Conservation (phyloP, 2,888 invertebrate genomes). For the Macrophya annulata region DNA sequence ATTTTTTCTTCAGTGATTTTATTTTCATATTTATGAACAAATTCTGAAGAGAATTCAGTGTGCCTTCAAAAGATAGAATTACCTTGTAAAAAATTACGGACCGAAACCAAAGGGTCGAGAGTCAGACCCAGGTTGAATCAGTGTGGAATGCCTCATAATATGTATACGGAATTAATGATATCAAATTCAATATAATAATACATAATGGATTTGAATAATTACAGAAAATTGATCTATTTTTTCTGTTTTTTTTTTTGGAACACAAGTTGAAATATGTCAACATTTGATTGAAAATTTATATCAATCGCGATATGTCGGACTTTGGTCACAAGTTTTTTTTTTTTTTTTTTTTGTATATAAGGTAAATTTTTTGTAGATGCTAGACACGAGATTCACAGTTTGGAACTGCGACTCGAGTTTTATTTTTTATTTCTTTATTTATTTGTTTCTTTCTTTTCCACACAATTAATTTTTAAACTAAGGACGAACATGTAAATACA, state of each 20-base stretch:
- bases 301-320: conserved; percentile 52
- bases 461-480: neutral
- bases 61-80: no score
- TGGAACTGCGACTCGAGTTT: conserved; percentile 32
- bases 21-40: no score
- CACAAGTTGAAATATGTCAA: conserved; percentile 50
- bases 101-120: no score
- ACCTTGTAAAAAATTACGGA: no score
- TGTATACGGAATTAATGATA: conserved; percentile 43
- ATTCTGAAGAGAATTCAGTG: no score
- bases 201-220: conserved; percentile 18
- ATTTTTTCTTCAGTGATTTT: no score
- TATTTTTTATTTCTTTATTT: neutral
- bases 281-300: conserved; percentile 29
- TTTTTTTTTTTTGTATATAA: conserved; percentile 31
- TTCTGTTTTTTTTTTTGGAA: conserved; percentile 25
- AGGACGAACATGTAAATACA: conserved; percentile 13
- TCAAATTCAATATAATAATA: conserved; percentile 23
- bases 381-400: conserved; percentile 25
- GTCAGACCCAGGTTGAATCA: no score
- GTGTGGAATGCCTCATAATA: conserved; percentile 37
- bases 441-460: neutral
- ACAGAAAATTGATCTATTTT: conserved; percentile 42
- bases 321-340: conserved; percentile 52
- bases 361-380: conserved; percentile 15